Base-by-base conservation (phyloP, 2,888 invertebrate species). In the Chironomus riparius region DNA sequence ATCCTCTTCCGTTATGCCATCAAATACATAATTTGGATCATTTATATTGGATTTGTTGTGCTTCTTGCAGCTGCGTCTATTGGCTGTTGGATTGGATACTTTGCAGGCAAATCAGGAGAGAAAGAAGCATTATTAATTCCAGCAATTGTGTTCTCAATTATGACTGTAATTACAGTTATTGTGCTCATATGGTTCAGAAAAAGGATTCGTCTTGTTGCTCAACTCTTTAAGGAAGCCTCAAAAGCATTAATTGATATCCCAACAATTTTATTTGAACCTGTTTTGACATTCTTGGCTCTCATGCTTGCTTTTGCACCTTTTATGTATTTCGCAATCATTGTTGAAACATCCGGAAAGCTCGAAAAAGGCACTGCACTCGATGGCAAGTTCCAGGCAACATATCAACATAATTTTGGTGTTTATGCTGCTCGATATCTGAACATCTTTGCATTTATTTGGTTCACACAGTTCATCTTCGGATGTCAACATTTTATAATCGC, bases 401-500 rank as follows among this genome's bases (percentile, higher is more conserved):
- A 77, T 70, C 65, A 78, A 3, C 78, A 79, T 15, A 77, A 78
- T 76, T 47, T 69, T 6, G 77, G 77, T 28, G 78, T 78, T 68
- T 77, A 83, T 82, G 79, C 83, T 3, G 81, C 86, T 2, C 81
- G 86, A 76, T 85, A 86, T 85, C 84, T 85, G 78, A 87, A 87
- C 78, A 79, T 87, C n/a, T 82, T 90, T 69, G 89, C 87, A 1
- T 83, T 89, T 79, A 83, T 90, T 69, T 91, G 91, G 91, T 86
- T 88, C 77, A 83, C 86, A 68, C 89, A 91, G 80, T 90, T 90
- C 80, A 85, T 89, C 77, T 85, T 90, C 62, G 90, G 88, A 22
- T 89, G 89, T 80, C 90, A 91, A 79, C 88, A 90, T 81, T 87
- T 90, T 84, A 85, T 90, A 4, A 86, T 91, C 76, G 89, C 89